Evolutionary conservation across 2,888 invertebrate genomes (phyloP).

Genomic region (Reticulitermes lucifugus): DNA sequence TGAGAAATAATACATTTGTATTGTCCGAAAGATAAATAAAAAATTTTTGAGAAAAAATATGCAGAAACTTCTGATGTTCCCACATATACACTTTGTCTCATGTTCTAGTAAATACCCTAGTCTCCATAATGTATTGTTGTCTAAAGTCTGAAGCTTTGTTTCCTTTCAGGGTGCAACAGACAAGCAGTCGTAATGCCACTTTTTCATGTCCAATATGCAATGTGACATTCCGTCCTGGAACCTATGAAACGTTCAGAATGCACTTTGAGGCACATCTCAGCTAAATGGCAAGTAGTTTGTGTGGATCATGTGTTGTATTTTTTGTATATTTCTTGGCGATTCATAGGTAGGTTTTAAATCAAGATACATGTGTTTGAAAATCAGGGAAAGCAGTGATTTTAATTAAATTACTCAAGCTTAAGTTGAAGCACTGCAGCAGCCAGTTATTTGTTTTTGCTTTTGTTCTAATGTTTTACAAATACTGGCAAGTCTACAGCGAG

Average conservation of each 20-base stretch:
- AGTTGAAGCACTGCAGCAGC: too few relatives aligned
- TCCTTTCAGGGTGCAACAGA: constrained; percentile 23
- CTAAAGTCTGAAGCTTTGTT: neutral
- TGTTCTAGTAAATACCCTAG: neutral
- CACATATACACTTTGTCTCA: neutral
- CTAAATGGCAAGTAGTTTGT: constrained; percentile 9
- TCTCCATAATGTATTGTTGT: neutral
- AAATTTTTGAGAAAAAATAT: neutral
- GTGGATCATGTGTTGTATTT: too few relatives aligned
- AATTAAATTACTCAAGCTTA: too few relatives aligned
- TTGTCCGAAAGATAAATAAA: neutral
- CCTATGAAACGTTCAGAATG: constrained; percentile 27
- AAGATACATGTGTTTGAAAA: too few relatives aligned
- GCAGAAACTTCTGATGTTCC: too few relatives aligned
- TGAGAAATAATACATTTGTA: too few relatives aligned
- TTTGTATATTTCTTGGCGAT: too few relatives aligned
- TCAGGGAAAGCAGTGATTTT: too few relatives aligned
- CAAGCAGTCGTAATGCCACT: neutral
- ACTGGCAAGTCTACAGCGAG: too few relatives aligned
- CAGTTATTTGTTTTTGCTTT: too few relatives aligned
- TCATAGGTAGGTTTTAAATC: too few relatives aligned
- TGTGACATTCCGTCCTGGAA: constrained; percentile 34
- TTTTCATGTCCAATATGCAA: constrained; percentile 34
- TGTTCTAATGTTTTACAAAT: too few relatives aligned
- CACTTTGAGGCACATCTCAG: constrained; percentile 42